phyloP scores from a whole-genome alignment of 2,888 invertebrate species.

The Mythimna pallens region DNA sequence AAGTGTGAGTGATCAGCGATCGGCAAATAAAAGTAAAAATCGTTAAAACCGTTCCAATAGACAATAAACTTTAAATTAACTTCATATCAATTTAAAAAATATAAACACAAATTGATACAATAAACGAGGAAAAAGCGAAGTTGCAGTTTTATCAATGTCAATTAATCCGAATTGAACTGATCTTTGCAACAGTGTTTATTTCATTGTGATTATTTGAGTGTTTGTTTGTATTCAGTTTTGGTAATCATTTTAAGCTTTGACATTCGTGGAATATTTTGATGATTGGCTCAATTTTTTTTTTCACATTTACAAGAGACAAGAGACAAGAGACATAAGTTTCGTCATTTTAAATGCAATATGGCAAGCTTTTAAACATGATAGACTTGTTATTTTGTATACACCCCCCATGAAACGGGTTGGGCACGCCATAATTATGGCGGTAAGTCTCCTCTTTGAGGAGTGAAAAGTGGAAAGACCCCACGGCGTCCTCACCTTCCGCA shows the following conservation, averaged over 20 bases:
- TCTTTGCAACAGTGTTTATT: conserved; percentile 39
- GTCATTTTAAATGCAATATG: too few species aligned
- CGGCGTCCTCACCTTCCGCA: too few species aligned
- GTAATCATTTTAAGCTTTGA: conserved; percentile 2
- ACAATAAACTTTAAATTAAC: conserved; percentile 29
- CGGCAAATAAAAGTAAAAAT: conserved; percentile 20
- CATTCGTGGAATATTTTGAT: not conserved
- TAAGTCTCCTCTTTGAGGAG: too few species aligned
- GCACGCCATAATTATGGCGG: too few species aligned
- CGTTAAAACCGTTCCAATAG: conserved; percentile 30
- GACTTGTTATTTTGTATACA: too few species aligned
- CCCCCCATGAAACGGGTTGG: too few species aligned
- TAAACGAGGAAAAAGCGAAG: conserved; percentile 28
- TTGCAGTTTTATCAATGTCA: conserved; percentile 41
- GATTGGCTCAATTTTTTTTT: too few species aligned
- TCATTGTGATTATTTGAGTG: conserved; percentile 16
- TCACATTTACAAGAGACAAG: too few species aligned
- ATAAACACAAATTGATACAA: conserved; percentile 36
- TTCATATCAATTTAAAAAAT: conserved; percentile 41
- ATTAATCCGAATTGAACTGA: conserved; percentile 44
- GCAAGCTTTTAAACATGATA: too few species aligned
- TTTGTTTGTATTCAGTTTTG: conserved; percentile 19
- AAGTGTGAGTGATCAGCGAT: conserved; percentile 19
- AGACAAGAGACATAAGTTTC: too few species aligned
- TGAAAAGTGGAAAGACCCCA: too few species aligned